phyloP scores from a whole-genome alignment of 2,113 vertebrate species.

The Cheilinus undulatus region DNA sequence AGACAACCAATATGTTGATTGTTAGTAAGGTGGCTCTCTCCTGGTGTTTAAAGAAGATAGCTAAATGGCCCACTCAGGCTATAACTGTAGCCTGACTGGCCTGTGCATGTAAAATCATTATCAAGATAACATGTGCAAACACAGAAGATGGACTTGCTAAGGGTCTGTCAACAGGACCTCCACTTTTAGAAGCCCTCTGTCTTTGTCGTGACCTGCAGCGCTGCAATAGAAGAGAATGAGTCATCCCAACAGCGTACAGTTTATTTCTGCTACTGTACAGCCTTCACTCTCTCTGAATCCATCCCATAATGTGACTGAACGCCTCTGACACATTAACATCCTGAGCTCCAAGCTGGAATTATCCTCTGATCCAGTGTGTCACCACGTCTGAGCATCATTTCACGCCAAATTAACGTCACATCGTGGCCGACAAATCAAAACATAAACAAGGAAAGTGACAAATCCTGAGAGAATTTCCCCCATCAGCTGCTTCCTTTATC shows the following conservation, averaged over 20 bases:
- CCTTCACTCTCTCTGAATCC: background rate
- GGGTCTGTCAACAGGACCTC: background rate
- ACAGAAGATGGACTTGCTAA: background rate
- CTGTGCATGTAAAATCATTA: too few species aligned
- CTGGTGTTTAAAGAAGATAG: too few species aligned
- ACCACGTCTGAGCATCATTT: background rate
- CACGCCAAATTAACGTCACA: background rate
- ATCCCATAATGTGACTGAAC: background rate
- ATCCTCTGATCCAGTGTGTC: background rate
- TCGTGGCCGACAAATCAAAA: background rate
- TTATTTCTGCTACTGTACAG: background rate
- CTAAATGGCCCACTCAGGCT: too few species aligned
- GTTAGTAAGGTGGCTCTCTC: too few species aligned
- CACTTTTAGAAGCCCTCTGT: background rate
- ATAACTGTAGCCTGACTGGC: too few species aligned
- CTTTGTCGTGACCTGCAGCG: too few species aligned
- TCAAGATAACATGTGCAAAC: background rate
- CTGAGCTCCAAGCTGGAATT: background rate
- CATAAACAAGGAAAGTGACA: conserved; percentile 1
- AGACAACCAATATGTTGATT: too few species aligned
- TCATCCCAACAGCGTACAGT: background rate
- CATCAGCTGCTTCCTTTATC: background rate
- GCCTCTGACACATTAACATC: background rate
- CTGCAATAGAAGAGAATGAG: background rate
- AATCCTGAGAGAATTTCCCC: background rate